Evolutionary conservation across 2,888 invertebrate genomes (phyloP).

Genomic region (Clusia tigrina): DNA sequence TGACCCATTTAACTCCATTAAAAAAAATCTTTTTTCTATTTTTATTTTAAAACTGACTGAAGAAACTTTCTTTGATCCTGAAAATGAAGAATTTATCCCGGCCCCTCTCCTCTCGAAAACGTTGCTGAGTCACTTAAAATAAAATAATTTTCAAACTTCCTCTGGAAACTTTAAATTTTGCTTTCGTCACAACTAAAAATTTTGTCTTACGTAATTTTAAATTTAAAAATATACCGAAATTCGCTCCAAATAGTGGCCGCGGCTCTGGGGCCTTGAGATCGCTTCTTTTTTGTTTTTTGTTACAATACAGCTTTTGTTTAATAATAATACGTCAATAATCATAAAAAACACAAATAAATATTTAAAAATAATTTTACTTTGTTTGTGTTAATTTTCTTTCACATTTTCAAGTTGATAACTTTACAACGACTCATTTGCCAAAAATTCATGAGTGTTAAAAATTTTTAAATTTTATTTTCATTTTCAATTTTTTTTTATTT

Average conservation of each 20-base stretch:
- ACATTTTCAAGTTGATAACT: too few relatives aligned
- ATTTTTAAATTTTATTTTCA: conserved; percentile 20
- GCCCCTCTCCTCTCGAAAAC: too few relatives aligned
- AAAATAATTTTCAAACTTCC: neutral
- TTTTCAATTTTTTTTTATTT: conserved; percentile 26
- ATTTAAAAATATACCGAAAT: conserved; percentile 43
- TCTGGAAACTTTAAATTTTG: conserved; percentile 16
- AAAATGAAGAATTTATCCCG: too few relatives aligned
- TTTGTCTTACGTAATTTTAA: too few relatives aligned
- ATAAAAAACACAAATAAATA: neutral
- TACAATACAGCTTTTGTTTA: neutral
- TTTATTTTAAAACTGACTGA: too few relatives aligned
- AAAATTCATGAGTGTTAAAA: conserved; percentile 14
- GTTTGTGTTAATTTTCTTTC: too few relatives aligned
- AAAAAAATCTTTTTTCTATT: too few relatives aligned
- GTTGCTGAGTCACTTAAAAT: too few relatives aligned
- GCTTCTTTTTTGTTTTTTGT: neutral
- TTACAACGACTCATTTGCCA: neutral
- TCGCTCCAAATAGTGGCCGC: conserved; percentile 36
- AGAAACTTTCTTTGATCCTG: too few relatives aligned
- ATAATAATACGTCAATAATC: neutral
- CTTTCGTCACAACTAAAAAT: neutral
- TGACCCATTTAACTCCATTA: too few relatives aligned
- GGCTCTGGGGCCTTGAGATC: conserved; percentile 4
- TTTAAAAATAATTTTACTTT: neutral